phyloP scores from a whole-genome alignment of 2,113 vertebrate species.

The Tor tambroides region DNA sequence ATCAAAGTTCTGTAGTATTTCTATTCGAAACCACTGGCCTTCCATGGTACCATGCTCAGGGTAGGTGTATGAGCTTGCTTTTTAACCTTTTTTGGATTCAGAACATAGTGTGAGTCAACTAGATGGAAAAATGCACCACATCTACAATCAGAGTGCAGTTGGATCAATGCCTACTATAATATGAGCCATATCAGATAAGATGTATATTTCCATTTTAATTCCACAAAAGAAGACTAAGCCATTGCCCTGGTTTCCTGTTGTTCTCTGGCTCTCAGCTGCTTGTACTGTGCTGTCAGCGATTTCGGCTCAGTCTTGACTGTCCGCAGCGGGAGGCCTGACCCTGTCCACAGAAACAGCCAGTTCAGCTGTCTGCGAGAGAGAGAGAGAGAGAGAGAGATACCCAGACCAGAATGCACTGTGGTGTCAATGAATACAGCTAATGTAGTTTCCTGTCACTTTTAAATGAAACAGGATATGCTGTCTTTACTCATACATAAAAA shows the following conservation, averaged over 20 bases:
- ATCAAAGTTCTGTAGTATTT: background rate
- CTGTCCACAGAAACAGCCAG: slow-evolving; percentile 38
- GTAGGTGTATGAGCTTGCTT: background rate
- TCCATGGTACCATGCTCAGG: background rate
- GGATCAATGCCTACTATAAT: background rate
- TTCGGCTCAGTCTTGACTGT: slow-evolving; percentile 52
- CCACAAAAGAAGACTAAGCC: slow-evolving; percentile 65
- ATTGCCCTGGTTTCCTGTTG: slow-evolving; percentile 70
- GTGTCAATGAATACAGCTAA: slow-evolving; percentile 14
- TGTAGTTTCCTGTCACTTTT: slow-evolving; percentile 22
- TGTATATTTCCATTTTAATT: slow-evolving; percentile 41
- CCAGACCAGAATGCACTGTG: background rate
- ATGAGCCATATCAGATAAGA: slow-evolving; percentile 28
- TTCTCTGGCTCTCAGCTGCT: slow-evolving; percentile 63
- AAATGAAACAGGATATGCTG: slow-evolving; percentile 13
- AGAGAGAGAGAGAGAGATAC: background rate
- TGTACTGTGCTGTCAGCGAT: slow-evolving; percentile 67
- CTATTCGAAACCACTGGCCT: background rate
- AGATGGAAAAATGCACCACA: background rate
- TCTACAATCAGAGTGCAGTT: background rate
- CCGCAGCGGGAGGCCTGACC: slow-evolving; percentile 55
- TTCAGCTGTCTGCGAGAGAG: slow-evolving; percentile 11
- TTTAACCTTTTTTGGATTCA: background rate
- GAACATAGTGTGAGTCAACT: background rate
- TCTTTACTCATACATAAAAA: background rate